Percentiles rank a stretch among this genome's conserved stretches.
Conservation (phyloP, 1,140 invertebrate species). For the Diorhabda carinulata region DNA sequence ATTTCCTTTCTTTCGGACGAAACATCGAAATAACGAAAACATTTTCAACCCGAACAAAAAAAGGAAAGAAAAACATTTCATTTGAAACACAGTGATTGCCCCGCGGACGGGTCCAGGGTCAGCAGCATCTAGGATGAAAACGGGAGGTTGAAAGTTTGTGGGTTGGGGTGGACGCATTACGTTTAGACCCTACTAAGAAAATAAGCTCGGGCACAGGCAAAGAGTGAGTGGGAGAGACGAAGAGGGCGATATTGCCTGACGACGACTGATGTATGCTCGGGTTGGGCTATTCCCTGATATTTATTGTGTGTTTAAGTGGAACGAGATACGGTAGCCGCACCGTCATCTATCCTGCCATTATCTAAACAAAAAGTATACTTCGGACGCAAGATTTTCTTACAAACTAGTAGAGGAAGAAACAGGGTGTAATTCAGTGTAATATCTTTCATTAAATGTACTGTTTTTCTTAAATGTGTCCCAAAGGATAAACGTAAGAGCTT, state of each 20-base stretch:
- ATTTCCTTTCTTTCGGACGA: too few relatives aligned
- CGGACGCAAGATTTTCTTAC: too few relatives aligned
- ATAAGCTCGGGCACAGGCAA: slow-evolving; percentile 27
- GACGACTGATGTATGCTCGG: slow-evolving; percentile 38
- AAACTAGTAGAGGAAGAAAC: too few relatives aligned
- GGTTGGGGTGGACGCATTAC: slow-evolving; percentile 28
- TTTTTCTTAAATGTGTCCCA: too few relatives aligned
- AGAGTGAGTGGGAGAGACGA: slow-evolving; percentile 24
- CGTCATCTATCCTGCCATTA: slow-evolving; percentile 13
- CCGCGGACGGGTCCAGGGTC: background rate
- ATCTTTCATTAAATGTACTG: too few relatives aligned
- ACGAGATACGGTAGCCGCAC: slow-evolving; percentile 25
- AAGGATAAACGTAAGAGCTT: too few relatives aligned
- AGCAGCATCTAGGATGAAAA: background rate
- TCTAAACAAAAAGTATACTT: slow-evolving; percentile 17
- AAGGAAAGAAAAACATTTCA: background rate
- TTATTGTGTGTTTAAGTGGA: slow-evolving; percentile 42
- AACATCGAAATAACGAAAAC: too few relatives aligned
- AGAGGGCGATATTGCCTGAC: slow-evolving; percentile 5
- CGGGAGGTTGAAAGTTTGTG: background rate
- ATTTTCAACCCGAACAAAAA: background rate
- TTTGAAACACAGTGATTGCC: background rate
- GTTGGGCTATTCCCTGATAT: slow-evolving; percentile 40
- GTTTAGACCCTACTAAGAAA: slow-evolving; percentile 37
- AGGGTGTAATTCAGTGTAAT: too few relatives aligned